A percentile compares a stretch with the other conserved stretches of the same genome.
phyloP scores from a whole-genome alignment of 1,140 invertebrate species.

The Panagrolaimus sp. region DNA sequence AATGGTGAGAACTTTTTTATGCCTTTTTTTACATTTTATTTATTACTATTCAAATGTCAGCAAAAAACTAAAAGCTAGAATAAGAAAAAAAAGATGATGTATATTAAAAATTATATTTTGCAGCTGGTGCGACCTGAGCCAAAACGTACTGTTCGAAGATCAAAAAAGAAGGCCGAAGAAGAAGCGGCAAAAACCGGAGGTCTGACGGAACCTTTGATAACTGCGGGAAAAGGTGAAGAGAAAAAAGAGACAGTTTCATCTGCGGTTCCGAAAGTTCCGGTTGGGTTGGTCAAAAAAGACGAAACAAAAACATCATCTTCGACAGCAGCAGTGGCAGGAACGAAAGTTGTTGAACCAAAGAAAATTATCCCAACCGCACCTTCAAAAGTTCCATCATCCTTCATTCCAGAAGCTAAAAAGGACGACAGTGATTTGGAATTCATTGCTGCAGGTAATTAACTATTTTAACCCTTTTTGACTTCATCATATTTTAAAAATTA shows the following conservation, averaged over 20 bases:
- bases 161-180: constrained; percentile 12
- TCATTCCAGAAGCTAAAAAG: no score
- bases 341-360: background rate
- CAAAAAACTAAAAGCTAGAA: no score
- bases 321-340: background rate
- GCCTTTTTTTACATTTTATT: background rate
- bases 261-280: background rate
- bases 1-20: background rate
- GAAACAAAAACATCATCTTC: background rate
- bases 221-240: background rate
- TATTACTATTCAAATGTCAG: no score
- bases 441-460: no score
- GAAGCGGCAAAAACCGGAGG: constrained; percentile 12
- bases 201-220: background rate
- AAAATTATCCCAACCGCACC: background rate
- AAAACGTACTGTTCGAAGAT: constrained; percentile 5
- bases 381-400: no score
- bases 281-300: background rate
- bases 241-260: background rate
- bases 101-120: background rate
- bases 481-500: no score
- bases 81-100: no score
- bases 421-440: no score
- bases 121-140: background rate
- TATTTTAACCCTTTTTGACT: no score